Evolutionary conservation across 2,888 invertebrate species (phyloP).

Genomic region (Synergus laeviventris): DNA sequence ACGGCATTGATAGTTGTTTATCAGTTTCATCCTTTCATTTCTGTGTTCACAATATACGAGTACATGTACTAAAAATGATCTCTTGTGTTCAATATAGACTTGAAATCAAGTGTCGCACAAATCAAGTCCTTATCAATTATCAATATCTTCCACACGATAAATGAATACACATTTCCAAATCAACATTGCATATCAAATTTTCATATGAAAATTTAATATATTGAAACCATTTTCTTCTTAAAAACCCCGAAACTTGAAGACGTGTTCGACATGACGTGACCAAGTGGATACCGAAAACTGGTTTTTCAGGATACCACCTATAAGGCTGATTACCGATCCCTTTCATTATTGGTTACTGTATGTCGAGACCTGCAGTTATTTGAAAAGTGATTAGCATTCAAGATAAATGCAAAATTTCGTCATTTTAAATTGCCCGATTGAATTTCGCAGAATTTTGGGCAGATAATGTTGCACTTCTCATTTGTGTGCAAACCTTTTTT

Average conservation of each 20-base stretch:
- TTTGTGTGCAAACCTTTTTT: background rate
- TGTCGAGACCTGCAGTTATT: background rate
- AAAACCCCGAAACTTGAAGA: slow-evolving; percentile 31
- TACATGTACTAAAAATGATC: background rate
- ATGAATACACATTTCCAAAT: background rate
- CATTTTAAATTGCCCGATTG: slow-evolving; percentile 10
- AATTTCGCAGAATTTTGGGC: background rate
- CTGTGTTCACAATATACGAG: background rate
- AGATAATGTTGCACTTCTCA: background rate
- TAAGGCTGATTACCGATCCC: slow-evolving; percentile 4
- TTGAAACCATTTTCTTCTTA: background rate
- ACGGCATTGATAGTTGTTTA: background rate
- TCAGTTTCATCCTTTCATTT: background rate
- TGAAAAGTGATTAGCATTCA: slow-evolving; percentile 3
- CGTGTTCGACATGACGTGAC: slow-evolving; percentile 35
- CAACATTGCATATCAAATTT: background rate
- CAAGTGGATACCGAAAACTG: slow-evolving; percentile 26
- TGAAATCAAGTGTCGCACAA: too few relatives aligned
- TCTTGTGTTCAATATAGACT: background rate
- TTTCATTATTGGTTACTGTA: slow-evolving; percentile 23
- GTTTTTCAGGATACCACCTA: slow-evolving; percentile 38
- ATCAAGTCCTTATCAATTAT: background rate
- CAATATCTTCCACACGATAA: background rate
- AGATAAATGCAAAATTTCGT: slow-evolving; percentile 2
- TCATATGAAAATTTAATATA: background rate